Percentiles rank a stretch among this genome's conserved stretches.
phyloP scores from a whole-genome alignment of 2,888 invertebrate species.

The Drosophila siamana region DNA sequence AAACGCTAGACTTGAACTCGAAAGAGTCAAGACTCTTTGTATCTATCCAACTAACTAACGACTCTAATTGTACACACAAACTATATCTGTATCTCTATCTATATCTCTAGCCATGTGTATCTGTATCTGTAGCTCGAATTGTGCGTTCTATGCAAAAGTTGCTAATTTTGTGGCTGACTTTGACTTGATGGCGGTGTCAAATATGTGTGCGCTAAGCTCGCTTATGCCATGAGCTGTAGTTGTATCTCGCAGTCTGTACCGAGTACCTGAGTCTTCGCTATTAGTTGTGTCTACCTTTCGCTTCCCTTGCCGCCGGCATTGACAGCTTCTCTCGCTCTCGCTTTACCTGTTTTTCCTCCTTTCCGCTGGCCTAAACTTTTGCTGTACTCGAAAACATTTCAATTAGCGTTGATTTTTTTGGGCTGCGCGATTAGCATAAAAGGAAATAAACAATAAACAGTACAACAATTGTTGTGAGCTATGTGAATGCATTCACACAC shows the following conservation, averaged over 20 bases:
- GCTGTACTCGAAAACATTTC: slow-evolving; percentile 49
- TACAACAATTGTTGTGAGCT: slow-evolving; percentile 40
- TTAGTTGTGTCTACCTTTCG: slow-evolving; percentile 11
- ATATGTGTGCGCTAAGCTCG: slow-evolving; percentile 3
- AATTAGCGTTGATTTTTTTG: slow-evolving; percentile 58
- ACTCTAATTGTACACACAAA: slow-evolving; percentile 1
- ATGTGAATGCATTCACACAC: slow-evolving; percentile 37
- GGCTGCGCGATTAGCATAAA: slow-evolving; percentile 49
- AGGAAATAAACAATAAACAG: slow-evolving; percentile 36
- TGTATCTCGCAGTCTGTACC: too few relatives aligned
- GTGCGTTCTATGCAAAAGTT: slow-evolving; percentile 30
- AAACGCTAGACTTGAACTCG: slow-evolving; percentile 49
- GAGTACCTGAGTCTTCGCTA: not conserved
- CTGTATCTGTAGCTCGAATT: slow-evolving; percentile 5
- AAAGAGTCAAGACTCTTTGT: slow-evolving; percentile 46
- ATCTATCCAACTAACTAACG: slow-evolving; percentile 3
- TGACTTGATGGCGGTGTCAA: slow-evolving; percentile 10
- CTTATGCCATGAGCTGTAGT: not conserved
- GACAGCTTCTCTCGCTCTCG: slow-evolving; percentile 7
- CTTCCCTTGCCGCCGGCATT: slow-evolving; percentile 35
- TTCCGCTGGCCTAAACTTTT: slow-evolving; percentile 10
- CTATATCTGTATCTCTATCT: slow-evolving; percentile 3
- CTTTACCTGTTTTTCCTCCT: not conserved
- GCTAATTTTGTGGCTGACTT: slow-evolving; percentile 28
- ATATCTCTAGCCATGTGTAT: not conserved